These are phyloP conservation scores for Hystrix brachyura DNA, from an alignment of 2,113 vertebrate genomes.

Conservation along the genomic window DNA sequence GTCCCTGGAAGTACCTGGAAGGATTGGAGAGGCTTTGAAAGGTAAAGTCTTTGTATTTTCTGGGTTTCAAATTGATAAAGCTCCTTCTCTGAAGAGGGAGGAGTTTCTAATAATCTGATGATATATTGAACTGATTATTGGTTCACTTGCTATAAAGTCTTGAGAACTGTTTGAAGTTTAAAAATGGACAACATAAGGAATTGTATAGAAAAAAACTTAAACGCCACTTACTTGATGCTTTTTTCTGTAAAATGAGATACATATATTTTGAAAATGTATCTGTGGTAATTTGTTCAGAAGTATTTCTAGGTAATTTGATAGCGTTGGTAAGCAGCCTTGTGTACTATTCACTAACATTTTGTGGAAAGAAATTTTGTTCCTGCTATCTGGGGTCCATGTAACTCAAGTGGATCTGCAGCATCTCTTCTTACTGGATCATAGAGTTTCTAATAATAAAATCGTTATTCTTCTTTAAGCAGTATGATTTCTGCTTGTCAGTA, in stretches of 20 bases:
- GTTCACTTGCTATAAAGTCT: constrained; percentile 32
- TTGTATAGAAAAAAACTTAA: constrained; percentile 28
- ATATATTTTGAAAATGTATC: constrained; percentile 9
- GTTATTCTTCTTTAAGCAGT: constrained; percentile 19
- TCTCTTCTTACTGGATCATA: neutral
- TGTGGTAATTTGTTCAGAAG: constrained; percentile 32
- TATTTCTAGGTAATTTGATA: constrained; percentile 40
- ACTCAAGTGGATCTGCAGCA: neutral
- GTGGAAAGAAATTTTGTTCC: constrained; percentile 3
- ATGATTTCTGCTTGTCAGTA: constrained; percentile 12
- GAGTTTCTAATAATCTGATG: constrained; percentile 50
- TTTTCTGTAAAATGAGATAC: constrained; percentile 51
- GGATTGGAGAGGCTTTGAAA: constrained; percentile 57
- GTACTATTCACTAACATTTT: neutral
- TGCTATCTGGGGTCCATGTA: neutral
- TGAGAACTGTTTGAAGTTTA: constrained; percentile 4
- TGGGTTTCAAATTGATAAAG: constrained; percentile 49
- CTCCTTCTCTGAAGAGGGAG: neutral
- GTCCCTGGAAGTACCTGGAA: constrained; percentile 14
- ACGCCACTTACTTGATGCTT: constrained; percentile 1
- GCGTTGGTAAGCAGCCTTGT: constrained; percentile 27
- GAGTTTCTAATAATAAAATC: neutral
- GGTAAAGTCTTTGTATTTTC: constrained; percentile 22
- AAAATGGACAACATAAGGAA: neutral
- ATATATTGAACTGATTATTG: constrained; percentile 10